These are phyloP conservation scores for Hippolais icterina DNA, from an alignment of 2,113 vertebrate species.

Conservation along the genomic window DNA sequence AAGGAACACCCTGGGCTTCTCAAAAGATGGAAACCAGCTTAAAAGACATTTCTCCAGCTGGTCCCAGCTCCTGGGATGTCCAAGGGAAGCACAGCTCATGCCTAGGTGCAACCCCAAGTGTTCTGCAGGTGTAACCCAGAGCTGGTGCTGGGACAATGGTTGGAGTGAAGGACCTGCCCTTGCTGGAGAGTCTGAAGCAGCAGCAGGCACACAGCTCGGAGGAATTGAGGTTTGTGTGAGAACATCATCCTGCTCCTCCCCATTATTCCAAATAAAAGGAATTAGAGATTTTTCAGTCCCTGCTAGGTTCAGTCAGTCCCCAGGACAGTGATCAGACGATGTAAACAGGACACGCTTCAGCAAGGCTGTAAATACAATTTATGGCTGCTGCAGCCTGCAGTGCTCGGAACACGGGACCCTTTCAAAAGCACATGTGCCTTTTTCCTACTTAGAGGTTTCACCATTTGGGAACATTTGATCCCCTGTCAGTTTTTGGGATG, in stretches of 20 bases:
- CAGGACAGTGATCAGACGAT: not conserved
- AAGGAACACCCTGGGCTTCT: not conserved
- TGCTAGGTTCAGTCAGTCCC: not conserved
- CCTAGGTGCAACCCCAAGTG: not conserved
- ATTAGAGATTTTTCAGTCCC: accelerated
- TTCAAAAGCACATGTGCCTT: not conserved
- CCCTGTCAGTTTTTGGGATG: not conserved
- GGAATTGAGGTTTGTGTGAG: not conserved
- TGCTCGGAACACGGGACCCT: not conserved
- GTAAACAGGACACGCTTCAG: slow-evolving; percentile 3
- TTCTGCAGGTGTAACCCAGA: accelerated
- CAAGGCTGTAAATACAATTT: not conserved
- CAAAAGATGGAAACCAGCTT: not conserved
- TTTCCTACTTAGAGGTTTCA: not conserved
- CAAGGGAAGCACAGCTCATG: not conserved
- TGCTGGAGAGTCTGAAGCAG: not conserved
- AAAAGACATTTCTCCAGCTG: not conserved
- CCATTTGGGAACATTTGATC: not conserved
- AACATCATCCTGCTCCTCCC: not conserved
- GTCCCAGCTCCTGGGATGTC: not conserved
- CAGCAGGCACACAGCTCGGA: not conserved
- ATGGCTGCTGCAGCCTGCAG: not conserved
- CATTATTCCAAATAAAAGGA: not conserved
- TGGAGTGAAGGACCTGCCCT: not conserved
- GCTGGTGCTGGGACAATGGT: not conserved